Base-by-base conservation (phyloP, 2,797 vertebrate species). In the Sternotherus odoratus region DNA sequence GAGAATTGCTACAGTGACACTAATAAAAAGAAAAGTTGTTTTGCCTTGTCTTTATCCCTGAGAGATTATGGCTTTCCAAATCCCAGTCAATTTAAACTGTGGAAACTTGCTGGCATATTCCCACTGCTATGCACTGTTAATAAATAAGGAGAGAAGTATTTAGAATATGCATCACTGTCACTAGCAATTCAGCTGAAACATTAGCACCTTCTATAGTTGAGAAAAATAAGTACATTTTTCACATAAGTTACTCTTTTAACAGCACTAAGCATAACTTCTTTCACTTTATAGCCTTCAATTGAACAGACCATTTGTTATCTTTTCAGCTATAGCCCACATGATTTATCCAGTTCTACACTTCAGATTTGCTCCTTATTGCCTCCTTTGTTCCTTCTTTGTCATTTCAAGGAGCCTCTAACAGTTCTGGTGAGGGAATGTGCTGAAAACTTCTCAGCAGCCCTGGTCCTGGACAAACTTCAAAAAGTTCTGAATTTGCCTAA, bases 191-290 rank as follows among this genome's bases (percentile, higher is more conserved):
- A 83, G 69, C 74, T 50, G 57, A 89, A 95, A 77, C 0, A 49
- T 78, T 79, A 87, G 0, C 2, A 26, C 57, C 10, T 80, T 56
- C 72, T 49, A 7, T 36, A 83, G 53, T 63, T 91, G 15, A 91
- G 66, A 89, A 91, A 82, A 94, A 90, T 49, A 77, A 88, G n/a
- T 26, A 43, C 3, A 16, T 6, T 50, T 86, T 94, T 84, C 39
- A 53, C 6, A 5, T 46, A 19, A 79, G 10, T 57, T 26, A 75
- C 26, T 2, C 11, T 80, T 92, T 89, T 79, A 75, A 82, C 6
- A 79, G 1, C 43, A 83, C n/a, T 72, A 66, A 66, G 15, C 12
- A 48, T 19, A 85, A 83, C 13, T 12, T 10, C 33, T 86, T 85
- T 87, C 83, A 21, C 11, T 75, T 87, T 33, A 66, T 46, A 46